phyloP scores from a whole-genome alignment of 2,888 invertebrate species.

The Listrodromus nycthemerus region DNA sequence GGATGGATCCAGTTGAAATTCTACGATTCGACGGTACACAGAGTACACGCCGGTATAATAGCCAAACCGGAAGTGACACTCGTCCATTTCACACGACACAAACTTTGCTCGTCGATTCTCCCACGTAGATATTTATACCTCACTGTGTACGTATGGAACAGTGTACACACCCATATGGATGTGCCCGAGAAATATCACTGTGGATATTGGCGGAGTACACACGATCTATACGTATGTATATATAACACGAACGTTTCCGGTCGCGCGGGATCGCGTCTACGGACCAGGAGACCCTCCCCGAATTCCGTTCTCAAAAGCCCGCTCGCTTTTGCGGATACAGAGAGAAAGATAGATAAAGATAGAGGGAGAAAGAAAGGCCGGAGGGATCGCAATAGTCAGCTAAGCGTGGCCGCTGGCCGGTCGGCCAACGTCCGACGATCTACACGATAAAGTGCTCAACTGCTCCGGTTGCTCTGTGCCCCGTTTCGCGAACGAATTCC shows the following conservation, averaged over 20 bases:
- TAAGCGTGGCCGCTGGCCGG: slow-evolving; percentile 46
- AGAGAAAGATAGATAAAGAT: slow-evolving; percentile 22
- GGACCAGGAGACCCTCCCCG: slow-evolving; percentile 52
- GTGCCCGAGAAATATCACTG: not conserved
- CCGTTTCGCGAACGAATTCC: slow-evolving; percentile 43
- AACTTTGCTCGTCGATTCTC: slow-evolving; percentile 64
- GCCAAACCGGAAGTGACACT: slow-evolving; percentile 63
- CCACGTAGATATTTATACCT: slow-evolving; percentile 51
- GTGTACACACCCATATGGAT: not conserved
- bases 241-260: slow-evolving; percentile 56
- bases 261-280: slow-evolving; percentile 55
- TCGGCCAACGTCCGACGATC: slow-evolving; percentile 57
- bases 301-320: slow-evolving; percentile 62
- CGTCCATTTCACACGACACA: slow-evolving; percentile 62
- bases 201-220: not conserved
- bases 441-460: slow-evolving; percentile 57
- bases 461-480: slow-evolving; percentile 38
- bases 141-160: not conserved
- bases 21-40: not conserved
- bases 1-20: slow-evolving; percentile 11
- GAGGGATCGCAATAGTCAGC: slow-evolving; percentile 33
- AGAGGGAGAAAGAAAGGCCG: slow-evolving; percentile 27
- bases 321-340: slow-evolving; percentile 18
- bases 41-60: slow-evolving; percentile 42
- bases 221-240: slow-evolving; percentile 40